Conservation (phyloP, 1,140 invertebrate species). For the Bursaphelenchus mucronatus region DNA sequence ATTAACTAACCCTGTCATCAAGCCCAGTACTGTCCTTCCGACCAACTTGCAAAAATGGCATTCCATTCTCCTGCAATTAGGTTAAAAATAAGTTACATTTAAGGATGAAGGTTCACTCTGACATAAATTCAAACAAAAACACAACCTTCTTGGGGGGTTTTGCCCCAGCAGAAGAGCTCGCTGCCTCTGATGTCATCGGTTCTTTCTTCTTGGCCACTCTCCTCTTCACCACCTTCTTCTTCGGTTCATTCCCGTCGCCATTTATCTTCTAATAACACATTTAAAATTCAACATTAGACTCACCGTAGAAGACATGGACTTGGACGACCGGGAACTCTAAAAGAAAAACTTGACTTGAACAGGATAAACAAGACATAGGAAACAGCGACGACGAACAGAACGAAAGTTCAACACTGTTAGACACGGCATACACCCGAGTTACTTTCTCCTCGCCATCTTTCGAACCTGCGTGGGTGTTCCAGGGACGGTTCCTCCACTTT, state of each 20-base stretch:
- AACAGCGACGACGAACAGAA: too few relatives aligned
- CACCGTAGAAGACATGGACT: slow-evolving; percentile 10
- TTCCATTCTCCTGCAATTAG: slow-evolving; percentile 19
- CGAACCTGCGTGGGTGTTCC: slow-evolving; percentile 16
- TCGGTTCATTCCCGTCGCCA: slow-evolving; percentile 10
- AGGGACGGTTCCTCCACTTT: slow-evolving; percentile 4
- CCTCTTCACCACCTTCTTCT: slow-evolving; percentile 37
- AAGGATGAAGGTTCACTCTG: slow-evolving; percentile 2
- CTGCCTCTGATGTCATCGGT: slow-evolving; percentile 16
- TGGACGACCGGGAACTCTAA: slow-evolving; percentile 7
- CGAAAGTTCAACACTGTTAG: too few relatives aligned
- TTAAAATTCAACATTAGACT: slow-evolving; percentile 3
- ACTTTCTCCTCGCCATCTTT: too few relatives aligned
- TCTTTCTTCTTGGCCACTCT: slow-evolving; percentile 32
- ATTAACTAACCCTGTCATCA: slow-evolving; percentile 12
- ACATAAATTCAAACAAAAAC: not conserved
- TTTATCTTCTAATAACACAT: slow-evolving; percentile 4
- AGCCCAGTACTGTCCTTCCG: slow-evolving; percentile 10
- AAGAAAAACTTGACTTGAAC: slow-evolving; percentile 15
- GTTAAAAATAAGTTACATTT: not conserved
- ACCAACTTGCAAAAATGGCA: slow-evolving; percentile 18
- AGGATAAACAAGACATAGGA: not conserved
- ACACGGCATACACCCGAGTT: too few relatives aligned
- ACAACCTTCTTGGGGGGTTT: slow-evolving; percentile 1
- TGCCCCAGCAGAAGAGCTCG: not conserved